A percentile compares a stretch with the other conserved stretches of the same genome.
Evolutionary conservation across 1,140 invertebrate species (phyloP).

Genomic region (Acromyrmex heyeri): DNA sequence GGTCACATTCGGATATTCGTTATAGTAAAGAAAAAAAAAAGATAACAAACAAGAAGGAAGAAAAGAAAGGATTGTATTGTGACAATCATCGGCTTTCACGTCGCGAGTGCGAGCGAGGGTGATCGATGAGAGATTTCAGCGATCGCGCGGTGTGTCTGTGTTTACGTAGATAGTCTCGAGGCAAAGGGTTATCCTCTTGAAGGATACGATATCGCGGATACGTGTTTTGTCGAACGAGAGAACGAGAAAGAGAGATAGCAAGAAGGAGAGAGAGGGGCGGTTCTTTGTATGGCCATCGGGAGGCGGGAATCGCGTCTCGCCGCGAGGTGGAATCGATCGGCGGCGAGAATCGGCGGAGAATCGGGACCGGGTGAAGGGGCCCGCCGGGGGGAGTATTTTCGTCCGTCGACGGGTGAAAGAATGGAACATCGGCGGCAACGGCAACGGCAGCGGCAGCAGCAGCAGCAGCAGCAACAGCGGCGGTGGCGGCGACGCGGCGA

Average conservation of each 20-base stretch:
- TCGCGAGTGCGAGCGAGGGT: background rate
- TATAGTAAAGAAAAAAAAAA: background rate
- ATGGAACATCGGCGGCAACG: background rate
- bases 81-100: slow-evolving; percentile 4
- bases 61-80: background rate
- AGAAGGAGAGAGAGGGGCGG: background rate
- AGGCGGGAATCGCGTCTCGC: slow-evolving; percentile 1
- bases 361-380: background rate
- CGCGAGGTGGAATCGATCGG: slow-evolving; percentile 38
- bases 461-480: background rate
- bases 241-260: background rate
- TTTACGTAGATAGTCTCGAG: slow-evolving; percentile 14
- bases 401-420: background rate
- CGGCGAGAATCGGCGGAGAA: background rate
- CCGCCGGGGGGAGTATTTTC: slow-evolving; percentile 20
- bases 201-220: slow-evolving; percentile 7
- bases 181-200: background rate
- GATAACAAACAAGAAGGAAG: background rate
- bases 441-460: background rate
- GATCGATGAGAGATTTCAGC: background rate
- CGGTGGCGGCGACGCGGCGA: background rate
- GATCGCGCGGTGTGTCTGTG: slow-evolving; percentile 11
- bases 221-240: background rate
- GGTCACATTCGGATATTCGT: background rate
- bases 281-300: slow-evolving; percentile 13